Base-by-base conservation (phyloP, 2,113 vertebrate species). In the Etheostoma cragini region DNA sequence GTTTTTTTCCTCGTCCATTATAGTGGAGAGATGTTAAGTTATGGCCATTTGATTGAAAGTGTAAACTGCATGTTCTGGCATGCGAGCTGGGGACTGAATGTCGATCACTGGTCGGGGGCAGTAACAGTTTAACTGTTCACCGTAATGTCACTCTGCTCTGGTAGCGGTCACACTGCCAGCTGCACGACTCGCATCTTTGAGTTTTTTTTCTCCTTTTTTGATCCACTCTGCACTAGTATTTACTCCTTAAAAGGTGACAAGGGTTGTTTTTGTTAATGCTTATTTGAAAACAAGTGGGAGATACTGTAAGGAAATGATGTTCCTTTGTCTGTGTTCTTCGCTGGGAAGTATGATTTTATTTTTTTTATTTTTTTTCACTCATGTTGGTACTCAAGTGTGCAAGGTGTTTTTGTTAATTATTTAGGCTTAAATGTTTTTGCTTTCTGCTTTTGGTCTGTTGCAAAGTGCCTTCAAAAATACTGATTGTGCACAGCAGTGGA, bases 401-500 rank as follows among this genome's bases (percentile, higher is more conserved):
- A 82, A 74, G 17, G 76, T 61, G 17, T 81, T 79, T 83, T 72
- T 2, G 17, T 83, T 33, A 49, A 68, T 83, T 72, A 60, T 88
- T 90, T 87, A 47, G 46, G 76, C 73, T 46, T 61, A 54, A 73
- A 72, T 81, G 38, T 89, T 86, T 92, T 87, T 91, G 71, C 81
- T 91, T 90, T 92, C 72, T 88, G 81, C 85, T 92, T 94, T 94
- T 90, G 73, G 92, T 94, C 93, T 94, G 93, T 95, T 95, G 95
- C 95, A 91, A 96, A 95, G 95, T 96, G 95, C 95, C 95, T 96
- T 96, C 94, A 93, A 94, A 42, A 94, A 91, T 94, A 94, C 94
- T 95, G 94, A 95, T 94, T 94, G 93, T 94, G 94, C 94, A 94
- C 91, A 89, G 93, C 93, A 90, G 92, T 94, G 91, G 94, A 93